Evolutionary conservation across 2,797 vertebrate genomes (phyloP), one percentile per base, ranked within the genome.

Genomic region (Phrynocephalus vlangalii): DNA sequence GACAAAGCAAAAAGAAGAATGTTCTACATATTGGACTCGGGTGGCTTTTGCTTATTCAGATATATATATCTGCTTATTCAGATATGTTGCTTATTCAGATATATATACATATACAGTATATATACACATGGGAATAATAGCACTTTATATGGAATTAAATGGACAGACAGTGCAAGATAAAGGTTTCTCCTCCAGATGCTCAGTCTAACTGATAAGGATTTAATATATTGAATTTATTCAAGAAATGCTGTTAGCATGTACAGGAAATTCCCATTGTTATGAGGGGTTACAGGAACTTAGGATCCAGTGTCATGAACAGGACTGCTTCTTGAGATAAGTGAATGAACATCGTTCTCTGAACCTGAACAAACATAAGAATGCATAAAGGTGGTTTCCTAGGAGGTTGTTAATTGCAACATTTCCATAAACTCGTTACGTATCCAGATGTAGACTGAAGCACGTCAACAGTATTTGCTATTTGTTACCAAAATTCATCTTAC

Each of bases 11-110:
- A 44, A 94, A 92, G 94, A 93, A 93, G 87, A 88, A 82, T 84
- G 91, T 90, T 91, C 91, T 90, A 38, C 68, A 75, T 86, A 89
- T 89, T 91, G 84, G 89, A 95, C 95, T 88, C 75, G 86, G 91
- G 92, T 83, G 28, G 78, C 79, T 93, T 83, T 84, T 78, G 79
- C 24, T 81, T 86, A 75, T 91, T 89, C 26, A 88, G 77, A 90
- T 50, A 84, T 73, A 90, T 85, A 90, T 81, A 52, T 48, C 84
- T 78, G 79, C n/a, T 81, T 86, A 75, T 91, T 89, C 26, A 88
- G 77, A 90, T 50, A 84, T 73, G 89, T 84, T 78, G 79, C n/a
- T 81, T 86, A 75, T 91, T 89, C 26, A 88, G 77, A 90, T 50
- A 84, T 73, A 90, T 85, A 90, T 81, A 52, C 50, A 87, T 44